Conservation (phyloP, 2,797 vertebrate genomes). For the Mormyrops boulengeri region DNA sequence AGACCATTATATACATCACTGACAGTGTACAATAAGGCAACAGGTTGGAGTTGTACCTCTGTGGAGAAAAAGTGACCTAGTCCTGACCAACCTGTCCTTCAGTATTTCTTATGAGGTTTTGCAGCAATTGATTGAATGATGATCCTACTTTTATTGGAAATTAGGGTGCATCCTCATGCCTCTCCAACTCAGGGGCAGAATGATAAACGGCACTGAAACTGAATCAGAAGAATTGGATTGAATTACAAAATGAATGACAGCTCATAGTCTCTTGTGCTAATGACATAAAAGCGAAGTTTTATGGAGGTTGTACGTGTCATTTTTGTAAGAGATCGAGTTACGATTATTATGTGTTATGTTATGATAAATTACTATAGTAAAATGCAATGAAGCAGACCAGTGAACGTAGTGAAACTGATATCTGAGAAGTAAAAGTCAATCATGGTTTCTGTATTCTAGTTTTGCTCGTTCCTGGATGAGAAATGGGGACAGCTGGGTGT, state of each 20-base stretch:
- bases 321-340: neutral
- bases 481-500: neutral
- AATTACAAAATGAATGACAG: neutral
- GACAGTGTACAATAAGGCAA: neutral
- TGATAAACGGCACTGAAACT: neutral
- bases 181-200: neutral
- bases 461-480: neutral
- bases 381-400: neutral
- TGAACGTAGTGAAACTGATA: neutral
- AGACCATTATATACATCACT: neutral
- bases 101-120: neutral
- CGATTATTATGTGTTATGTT: neutral
- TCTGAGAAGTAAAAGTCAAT: neutral
- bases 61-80: neutral
- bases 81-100: neutral
- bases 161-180: neutral
- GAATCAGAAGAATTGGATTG: neutral
- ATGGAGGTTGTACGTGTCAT: neutral
- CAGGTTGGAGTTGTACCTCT: neutral
- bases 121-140: neutral
- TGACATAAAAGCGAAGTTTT: neutral
- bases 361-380: neutral
- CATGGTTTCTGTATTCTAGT: neutral
- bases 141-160: neutral
- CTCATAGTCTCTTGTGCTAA: neutral